Base-by-base conservation (phyloP, 1,140 invertebrate genomes). In the Leptinotarsa lineolata region DNA sequence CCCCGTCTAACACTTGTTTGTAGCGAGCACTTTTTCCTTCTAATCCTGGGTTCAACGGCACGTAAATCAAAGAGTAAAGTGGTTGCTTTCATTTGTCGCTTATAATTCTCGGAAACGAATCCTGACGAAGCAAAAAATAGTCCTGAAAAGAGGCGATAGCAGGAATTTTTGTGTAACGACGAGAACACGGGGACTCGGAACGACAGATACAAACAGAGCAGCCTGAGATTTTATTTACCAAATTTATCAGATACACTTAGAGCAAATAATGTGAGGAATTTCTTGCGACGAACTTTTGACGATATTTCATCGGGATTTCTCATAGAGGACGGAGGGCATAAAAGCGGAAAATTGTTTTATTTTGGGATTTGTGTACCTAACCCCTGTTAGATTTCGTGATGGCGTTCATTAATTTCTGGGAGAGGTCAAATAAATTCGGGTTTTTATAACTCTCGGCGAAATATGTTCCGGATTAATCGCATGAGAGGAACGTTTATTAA, bases 271-370 rank as follows among this genome's bases (percentile, higher is more conserved):
- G 16, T 65, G 18, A 3, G 24, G 63, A 65, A 65, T 65, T 65
- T 65, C 63, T 65, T 65, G 24, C 63, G 8, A 39, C 18, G 39
- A 65, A 22, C 22, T 65, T 30, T 61, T 39, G 63, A 24, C 63
- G 63, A 65, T 65, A 24, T 65, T 65, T 39, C 48, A 18, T 54
- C 48, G 16, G 48, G 48, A 15, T 54, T 54, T 54, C n/a, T 54
- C 3, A 18, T n/a, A 54, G 48, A 18, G 48, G n/a, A 54, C n/a
- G n/a, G 15, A 54, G n/a, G 22, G 63, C 63, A 65, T 22, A 39
- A 65, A 65, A 65, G 63, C 63, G 39, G 63, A 65, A 65, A 65
- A 65, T 65, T 65, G 63, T 65, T 65, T 54, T 65, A 39, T 65
- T 65, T 65, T 22, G 24, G 63, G 24, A 65, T 39, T 65, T 65